Percentiles rank a stretch among this genome's conserved stretches.
Evolutionary conservation across 2,797 vertebrate genomes (phyloP).

Genomic region (Gastrophryne carolinensis): DNA sequence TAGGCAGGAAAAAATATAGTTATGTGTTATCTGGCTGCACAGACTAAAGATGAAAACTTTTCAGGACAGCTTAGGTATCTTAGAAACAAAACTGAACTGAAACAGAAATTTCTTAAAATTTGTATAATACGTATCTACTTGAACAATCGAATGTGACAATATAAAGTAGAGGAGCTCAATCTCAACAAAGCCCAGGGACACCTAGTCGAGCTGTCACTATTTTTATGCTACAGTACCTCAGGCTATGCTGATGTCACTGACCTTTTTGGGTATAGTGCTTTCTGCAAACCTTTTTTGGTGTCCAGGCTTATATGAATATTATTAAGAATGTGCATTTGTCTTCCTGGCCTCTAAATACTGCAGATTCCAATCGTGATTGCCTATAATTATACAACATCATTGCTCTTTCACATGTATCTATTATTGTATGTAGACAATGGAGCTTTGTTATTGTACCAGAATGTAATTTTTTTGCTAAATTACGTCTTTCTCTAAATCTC

Average conservation of each 20-base stretch:
- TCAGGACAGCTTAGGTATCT: no score
- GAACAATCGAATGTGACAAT: no score
- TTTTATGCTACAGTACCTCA: not conserved
- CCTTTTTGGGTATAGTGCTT: not conserved
- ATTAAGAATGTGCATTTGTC: not conserved
- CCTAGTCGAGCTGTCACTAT: not conserved
- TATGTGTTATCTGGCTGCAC: no score
- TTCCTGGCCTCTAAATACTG: not conserved
- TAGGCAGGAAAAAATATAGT: no score
- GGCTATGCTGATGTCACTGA: not conserved
- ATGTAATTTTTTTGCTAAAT: conserved; percentile 2
- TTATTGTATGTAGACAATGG: conserved; percentile 4
- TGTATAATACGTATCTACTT: no score
- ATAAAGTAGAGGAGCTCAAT: no score
- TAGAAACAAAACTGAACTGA: no score
- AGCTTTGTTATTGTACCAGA: conserved; percentile 10
- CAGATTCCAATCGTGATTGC: not conserved
- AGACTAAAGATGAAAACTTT: no score
- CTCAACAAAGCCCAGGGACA: no score
- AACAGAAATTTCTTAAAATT: no score
- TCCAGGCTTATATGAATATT: not conserved
- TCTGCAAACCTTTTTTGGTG: not conserved
- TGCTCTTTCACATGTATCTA: not conserved
- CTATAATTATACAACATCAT: not conserved
- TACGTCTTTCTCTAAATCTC: conserved; percentile 22